Evolutionary conservation across 2,113 vertebrate species (phyloP).

Genomic region (Sinocyclocheilus rhinocerous): DNA sequence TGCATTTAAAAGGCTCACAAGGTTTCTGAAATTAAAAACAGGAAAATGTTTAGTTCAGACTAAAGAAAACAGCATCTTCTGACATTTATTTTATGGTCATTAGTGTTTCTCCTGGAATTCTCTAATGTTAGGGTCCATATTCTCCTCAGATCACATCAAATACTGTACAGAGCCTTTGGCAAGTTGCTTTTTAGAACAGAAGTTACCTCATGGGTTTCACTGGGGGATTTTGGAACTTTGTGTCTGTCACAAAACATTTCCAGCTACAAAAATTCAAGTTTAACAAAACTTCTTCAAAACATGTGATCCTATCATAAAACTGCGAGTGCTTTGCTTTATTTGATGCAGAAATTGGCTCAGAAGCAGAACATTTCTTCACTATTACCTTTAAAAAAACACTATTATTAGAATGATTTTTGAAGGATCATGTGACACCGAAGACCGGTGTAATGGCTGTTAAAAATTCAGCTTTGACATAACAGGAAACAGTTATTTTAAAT

Average conservation of each 20-base stretch:
- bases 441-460: too few species aligned
- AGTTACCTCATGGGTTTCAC: background rate
- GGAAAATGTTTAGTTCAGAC: background rate
- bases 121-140: background rate
- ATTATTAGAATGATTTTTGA: too few species aligned
- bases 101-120: background rate
- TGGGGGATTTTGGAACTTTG: too few species aligned
- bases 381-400: too few species aligned
- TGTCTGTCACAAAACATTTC: background rate
- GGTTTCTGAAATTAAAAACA: background rate
- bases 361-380: too few species aligned
- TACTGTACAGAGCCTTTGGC: background rate
- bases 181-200: background rate
- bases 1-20: slow-evolving; percentile 18
- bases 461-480: too few species aligned
- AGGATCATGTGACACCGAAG: too few species aligned
- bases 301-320: background rate
- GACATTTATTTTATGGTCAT: background rate
- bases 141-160: background rate
- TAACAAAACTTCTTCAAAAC: background rate
- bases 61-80: background rate
- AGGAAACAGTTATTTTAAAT: too few species aligned
- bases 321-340: background rate
- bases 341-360: too few species aligned
- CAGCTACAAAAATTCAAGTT: background rate